Conservation (phyloP, 2,888 invertebrate species). For the Drosophila subsilvestris region DNA sequence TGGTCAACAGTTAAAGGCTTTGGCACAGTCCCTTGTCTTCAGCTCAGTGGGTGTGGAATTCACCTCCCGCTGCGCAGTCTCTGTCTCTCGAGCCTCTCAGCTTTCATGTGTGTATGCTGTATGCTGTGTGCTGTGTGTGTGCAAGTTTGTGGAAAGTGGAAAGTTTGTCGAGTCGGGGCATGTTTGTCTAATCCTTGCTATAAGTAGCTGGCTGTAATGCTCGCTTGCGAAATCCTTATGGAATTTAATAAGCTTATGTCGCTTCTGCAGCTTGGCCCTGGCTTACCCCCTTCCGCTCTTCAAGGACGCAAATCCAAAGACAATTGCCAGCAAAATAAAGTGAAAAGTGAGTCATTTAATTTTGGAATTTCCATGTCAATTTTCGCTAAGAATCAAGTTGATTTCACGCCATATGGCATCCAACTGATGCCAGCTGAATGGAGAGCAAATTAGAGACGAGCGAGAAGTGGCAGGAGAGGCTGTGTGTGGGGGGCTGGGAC, state of each 20-base stretch:
- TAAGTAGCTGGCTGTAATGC: conserved; percentile 68
- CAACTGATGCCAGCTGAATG: not conserved
- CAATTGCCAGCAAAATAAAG: conserved; percentile 17
- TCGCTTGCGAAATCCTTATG: conserved; percentile 60
- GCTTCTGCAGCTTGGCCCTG: conserved; percentile 34
- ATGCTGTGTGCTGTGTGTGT: conserved; percentile 5
- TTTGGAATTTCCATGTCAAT: conserved; percentile 33
- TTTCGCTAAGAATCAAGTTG: conserved; percentile 12
- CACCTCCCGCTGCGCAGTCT: conserved; percentile 17
- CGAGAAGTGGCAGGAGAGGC: no score
- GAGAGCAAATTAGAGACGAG: not conserved
- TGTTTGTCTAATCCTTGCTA: conserved; percentile 70
- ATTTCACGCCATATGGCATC: conserved; percentile 11
- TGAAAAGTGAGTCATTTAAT: conserved; percentile 19
- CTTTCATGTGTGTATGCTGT: not conserved
- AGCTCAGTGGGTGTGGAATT: conserved; percentile 5
- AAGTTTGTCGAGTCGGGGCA: conserved; percentile 65
- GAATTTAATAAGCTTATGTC: conserved; percentile 73
- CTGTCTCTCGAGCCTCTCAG: not conserved
- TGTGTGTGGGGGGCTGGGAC: not conserved
- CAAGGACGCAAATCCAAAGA: not conserved
- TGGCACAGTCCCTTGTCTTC: conserved; percentile 42
- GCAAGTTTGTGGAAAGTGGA: conserved; percentile 47
- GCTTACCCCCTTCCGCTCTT: not conserved
- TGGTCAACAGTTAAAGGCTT: conserved; percentile 77